Evolutionary conservation across 2,797 vertebrate species (phyloP).

Genomic region (Hephaestus fuliginosus): DNA sequence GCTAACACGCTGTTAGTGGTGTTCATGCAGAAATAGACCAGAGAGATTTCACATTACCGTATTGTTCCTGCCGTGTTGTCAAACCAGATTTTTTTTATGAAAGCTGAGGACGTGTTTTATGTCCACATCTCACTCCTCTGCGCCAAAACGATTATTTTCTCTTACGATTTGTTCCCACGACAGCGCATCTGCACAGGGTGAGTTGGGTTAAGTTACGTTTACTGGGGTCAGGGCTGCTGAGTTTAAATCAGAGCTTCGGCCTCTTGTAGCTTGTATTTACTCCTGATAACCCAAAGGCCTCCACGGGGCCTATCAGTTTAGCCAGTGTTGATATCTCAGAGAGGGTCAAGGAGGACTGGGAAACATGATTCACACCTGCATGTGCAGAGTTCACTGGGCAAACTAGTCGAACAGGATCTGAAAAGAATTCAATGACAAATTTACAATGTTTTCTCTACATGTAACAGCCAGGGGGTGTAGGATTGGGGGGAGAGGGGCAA

Average conservation of each 20-base stretch:
- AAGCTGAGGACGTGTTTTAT: conserved; percentile 21
- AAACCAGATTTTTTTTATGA: conserved; percentile 35
- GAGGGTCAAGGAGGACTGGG: conserved; percentile 69
- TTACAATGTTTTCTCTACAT: conserved; percentile 32
- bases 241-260: conserved; percentile 67
- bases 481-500: too few relatives aligned
- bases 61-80: conserved; percentile 36
- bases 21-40: conserved; percentile 51
- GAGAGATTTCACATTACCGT: conserved; percentile 36
- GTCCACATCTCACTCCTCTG: conserved; percentile 22
- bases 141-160: conserved; percentile 33
- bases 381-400: conserved; percentile 13
- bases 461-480: neutral
- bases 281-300: conserved; percentile 78
- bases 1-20: conserved; percentile 11
- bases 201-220: conserved; percentile 37
- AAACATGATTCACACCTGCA: conserved; percentile 21
- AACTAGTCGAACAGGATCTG: conserved; percentile 15
- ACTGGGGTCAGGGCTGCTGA: conserved; percentile 64
- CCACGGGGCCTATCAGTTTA: conserved; percentile 59
- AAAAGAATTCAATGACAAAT: conserved; percentile 7
- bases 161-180: conserved; percentile 27
- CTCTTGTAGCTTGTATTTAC: conserved; percentile 67
- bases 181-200: conserved; percentile 28
- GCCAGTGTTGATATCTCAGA: conserved; percentile 50